Evolutionary conservation across 2,888 invertebrate genomes (phyloP).

Genomic region (Uloborus plumipes): DNA sequence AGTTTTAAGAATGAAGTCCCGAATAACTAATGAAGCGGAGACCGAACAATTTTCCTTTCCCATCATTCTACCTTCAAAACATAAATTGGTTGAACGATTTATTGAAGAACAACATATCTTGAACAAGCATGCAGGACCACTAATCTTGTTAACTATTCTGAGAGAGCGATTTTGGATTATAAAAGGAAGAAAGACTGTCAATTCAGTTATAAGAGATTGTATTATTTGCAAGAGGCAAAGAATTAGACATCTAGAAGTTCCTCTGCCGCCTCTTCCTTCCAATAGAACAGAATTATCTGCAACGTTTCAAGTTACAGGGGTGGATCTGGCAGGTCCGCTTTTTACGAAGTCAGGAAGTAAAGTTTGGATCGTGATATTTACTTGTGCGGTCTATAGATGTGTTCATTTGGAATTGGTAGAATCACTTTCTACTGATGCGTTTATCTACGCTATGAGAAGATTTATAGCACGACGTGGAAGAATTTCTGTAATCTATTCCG

Average conservation of each 20-base stretch:
- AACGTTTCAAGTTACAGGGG: conserved; percentile 13
- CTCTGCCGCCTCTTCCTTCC: neutral
- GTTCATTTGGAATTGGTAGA: conserved; percentile 27
- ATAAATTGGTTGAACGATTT: neutral
- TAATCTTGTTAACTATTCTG: neutral
- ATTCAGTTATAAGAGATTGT: neutral
- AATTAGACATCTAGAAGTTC: neutral
- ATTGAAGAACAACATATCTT: neutral
- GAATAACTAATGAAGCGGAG: neutral
- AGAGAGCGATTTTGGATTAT: neutral
- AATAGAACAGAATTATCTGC: neutral
- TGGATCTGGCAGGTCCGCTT: neutral
- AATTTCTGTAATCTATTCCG: conserved; percentile 8
- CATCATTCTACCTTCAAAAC: neutral
- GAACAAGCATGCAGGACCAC: neutral
- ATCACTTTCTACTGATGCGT: conserved; percentile 12
- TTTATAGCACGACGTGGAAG: conserved; percentile 23
- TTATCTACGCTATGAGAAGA: conserved; percentile 10
- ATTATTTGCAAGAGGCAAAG: conserved; percentile 8
- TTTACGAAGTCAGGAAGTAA: neutral
- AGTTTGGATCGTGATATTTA: conserved; percentile 2
- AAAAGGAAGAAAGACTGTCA: neutral
- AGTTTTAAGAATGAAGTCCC: neutral
- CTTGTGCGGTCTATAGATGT: conserved; percentile 11
- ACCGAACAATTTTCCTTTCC: neutral